Percentiles rank a stretch among this genome's conserved stretches.
Conservation (phyloP, 2,113 vertebrate genomes). For the Carassius auratus region DNA sequence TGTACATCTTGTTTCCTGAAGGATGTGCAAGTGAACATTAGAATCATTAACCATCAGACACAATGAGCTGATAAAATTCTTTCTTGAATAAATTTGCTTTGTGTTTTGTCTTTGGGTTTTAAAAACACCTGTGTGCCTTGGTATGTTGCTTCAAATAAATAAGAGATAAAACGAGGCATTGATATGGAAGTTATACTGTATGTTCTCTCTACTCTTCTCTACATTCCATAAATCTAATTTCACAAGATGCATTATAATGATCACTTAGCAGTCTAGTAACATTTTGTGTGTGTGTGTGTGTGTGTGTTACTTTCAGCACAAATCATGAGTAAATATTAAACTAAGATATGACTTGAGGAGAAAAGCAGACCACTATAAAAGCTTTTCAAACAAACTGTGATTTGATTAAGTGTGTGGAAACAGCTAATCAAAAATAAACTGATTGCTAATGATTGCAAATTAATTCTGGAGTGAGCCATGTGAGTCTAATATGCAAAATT, state of each 20-base stretch:
- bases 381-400: neutral
- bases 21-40: too few species aligned
- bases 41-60: too few species aligned
- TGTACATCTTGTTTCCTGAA: too few species aligned
- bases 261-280: neutral
- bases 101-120: neutral
- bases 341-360: neutral
- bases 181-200: too few species aligned
- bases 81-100: neutral
- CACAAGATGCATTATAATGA: neutral
- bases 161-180: too few species aligned
- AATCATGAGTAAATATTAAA: neutral
- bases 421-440: neutral
- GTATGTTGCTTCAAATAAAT: neutral
- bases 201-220: too few species aligned
- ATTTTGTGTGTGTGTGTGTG: neutral
- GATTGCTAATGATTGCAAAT: neutral
- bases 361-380: neutral
- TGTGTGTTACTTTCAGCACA: neutral
- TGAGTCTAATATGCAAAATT: neutral
- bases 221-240: too few species aligned
- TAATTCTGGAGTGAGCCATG: neutral
- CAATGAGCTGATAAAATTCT: too few species aligned
- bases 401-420: constrained; percentile 2
- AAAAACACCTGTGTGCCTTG: neutral